Conservation (phyloP, 2,113 vertebrate genomes). For the Microtus ochrogaster region DNA sequence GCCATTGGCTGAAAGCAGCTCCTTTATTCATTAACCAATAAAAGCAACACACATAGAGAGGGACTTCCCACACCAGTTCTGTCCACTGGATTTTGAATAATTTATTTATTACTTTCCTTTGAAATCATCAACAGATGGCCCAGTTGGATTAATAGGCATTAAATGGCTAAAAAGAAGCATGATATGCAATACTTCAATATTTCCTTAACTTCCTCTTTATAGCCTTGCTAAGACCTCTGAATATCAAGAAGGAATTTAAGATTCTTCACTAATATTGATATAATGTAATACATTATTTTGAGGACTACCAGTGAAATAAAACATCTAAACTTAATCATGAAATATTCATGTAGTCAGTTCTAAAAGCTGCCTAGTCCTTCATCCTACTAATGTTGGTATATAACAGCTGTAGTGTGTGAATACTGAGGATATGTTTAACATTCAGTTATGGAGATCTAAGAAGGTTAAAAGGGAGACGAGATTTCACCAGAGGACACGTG, state of each 20-base stretch:
- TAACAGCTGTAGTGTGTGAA: not conserved
- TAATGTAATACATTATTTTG: not conserved
- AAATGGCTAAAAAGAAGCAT: not conserved
- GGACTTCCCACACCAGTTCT: too few species aligned
- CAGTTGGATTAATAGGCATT: not conserved
- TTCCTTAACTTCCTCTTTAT: slow-evolving; percentile 8
- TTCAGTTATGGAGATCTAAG: not conserved
- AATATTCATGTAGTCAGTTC: not conserved
- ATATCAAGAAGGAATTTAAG: not conserved
- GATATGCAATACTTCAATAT: not conserved
- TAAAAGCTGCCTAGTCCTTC: not conserved
- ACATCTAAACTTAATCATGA: not conserved
- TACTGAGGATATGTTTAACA: not conserved
- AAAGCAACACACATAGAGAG: too few species aligned
- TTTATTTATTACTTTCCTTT: not conserved
- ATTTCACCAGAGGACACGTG: not conserved
- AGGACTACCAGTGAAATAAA: not conserved
- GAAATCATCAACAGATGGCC: not conserved
- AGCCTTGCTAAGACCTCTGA: not conserved
- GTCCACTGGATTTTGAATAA: not conserved
- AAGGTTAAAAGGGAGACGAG: not conserved
- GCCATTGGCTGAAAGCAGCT: too few species aligned
- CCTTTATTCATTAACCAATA: too few species aligned
- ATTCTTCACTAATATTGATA: not conserved
- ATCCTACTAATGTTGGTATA: not conserved